Evolutionary conservation across 1,140 invertebrate genomes (phyloP).

Genomic region (Hesperophylax magnus): DNA sequence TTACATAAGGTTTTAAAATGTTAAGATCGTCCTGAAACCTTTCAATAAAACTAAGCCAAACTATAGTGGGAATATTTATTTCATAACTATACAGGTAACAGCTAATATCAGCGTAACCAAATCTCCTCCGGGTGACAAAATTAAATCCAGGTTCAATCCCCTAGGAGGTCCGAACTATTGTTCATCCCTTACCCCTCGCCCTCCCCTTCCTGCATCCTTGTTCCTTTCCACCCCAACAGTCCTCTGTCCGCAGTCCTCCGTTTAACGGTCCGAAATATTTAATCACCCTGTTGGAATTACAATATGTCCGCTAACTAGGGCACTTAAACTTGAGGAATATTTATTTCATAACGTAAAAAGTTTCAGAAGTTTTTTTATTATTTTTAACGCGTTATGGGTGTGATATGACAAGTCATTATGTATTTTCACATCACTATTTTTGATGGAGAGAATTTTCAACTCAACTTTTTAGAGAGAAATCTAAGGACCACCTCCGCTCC

Average conservation of each 20-base stretch:
- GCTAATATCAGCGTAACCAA: constrained; percentile 41
- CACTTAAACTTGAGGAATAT: neutral
- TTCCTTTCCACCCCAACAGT: neutral
- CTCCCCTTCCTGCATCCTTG: neutral
- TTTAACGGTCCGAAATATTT: constrained; percentile 54
- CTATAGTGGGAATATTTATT: constrained; percentile 1
- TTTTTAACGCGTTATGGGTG: too few relatives aligned
- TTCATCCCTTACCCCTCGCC: neutral
- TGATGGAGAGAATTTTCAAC: too few relatives aligned
- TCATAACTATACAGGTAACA: constrained; percentile 15
- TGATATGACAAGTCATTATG: too few relatives aligned
- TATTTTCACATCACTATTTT: too few relatives aligned
- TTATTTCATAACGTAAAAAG: neutral
- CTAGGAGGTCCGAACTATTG: constrained; percentile 43
- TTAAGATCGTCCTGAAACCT: neutral
- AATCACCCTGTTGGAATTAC: constrained; percentile 54
- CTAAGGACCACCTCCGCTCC: too few relatives aligned
- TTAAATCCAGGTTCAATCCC: constrained; percentile 50
- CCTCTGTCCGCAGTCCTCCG: constrained; percentile 23
- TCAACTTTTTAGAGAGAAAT: too few relatives aligned
- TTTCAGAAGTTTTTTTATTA: too few relatives aligned
- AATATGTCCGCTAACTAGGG: constrained; percentile 49
- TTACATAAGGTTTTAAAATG: too few relatives aligned
- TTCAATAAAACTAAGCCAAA: neutral
- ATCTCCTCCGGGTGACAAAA: constrained; percentile 48